These are phyloP conservation scores for Antigone vipio DNA, from an alignment of 2,113 vertebrate species.

Conservation along the genomic window DNA sequence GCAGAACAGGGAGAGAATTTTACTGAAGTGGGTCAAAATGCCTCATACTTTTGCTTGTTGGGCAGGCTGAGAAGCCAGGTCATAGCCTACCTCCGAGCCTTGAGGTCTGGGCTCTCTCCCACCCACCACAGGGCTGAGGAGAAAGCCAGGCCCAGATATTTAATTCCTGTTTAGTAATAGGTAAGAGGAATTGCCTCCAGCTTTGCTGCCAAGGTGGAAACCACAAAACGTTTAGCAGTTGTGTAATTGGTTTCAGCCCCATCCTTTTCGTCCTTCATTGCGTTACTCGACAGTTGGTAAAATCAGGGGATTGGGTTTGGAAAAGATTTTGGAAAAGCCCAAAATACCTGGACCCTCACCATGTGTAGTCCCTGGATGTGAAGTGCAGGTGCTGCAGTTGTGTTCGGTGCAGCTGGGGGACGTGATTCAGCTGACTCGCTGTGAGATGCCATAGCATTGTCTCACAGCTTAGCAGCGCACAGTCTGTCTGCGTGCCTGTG, in stretches of 20 bases:
- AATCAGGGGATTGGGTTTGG: not conserved
- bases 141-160: not conserved
- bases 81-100: not conserved
- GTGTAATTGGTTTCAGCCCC: not conserved
- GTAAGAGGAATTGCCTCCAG: not conserved
- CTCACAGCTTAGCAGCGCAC: not conserved
- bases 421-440: not conserved
- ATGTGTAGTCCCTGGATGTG: not conserved
- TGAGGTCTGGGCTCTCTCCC: not conserved
- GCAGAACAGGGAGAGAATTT: not conserved
- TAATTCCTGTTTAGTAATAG: not conserved
- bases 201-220: not conserved
- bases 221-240: not conserved
- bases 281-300: not conserved
- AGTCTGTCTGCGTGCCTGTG: not conserved
- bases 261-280: not conserved
- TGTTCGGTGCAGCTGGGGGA: not conserved
- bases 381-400: not conserved
- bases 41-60: not conserved
- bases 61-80: not conserved
- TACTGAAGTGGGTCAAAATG: not conserved
- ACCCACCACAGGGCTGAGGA: not conserved
- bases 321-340: not conserved
- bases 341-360: not conserved
- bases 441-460: fast-evolving